Evolutionary conservation across 2,797 vertebrate species (phyloP), one percentile per base, ranked within the genome.

Genomic region (Myotis daubentonii): DNA sequence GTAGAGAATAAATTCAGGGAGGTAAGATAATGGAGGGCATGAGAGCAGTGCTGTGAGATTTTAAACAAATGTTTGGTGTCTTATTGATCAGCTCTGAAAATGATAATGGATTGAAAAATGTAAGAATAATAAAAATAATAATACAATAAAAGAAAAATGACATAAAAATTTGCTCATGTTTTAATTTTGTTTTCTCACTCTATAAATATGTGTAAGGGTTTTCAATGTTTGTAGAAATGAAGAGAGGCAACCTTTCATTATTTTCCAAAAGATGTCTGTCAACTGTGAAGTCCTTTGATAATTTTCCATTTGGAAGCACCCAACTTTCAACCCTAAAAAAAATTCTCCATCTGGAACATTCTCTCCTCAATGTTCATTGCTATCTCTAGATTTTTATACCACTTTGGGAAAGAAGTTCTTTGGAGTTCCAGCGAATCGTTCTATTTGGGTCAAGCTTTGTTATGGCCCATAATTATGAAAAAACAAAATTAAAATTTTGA

Each of bases 401-500:
- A 5, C 23, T 33, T 91, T 84, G n/a, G 65, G 76, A 93, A 75
- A 38, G 4, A 60, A 78, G 22, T 36, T 41, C 38, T n/a, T 84
- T 87, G 25, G 78, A 62, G 71, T 68, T 11, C 25, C 41, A 41
- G 3, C 71, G 25, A 78, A 30, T 72, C 44, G 2, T 82, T 89
- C 3, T 60, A 4, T 81, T 70, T 65, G 11, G 30, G 28, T n/a
- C 33, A 85, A 15, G 47, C 2, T 57, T 91, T 78, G 4, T 55
- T 79, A 51, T 36, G 15, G 4, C 25, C 12, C 12, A 71, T 7
- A 81, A 55, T 60, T 81, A 81, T 2, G 3, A 87, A 17, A 23
- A 71, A 93, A 80, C 66, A 62, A 72, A 49, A 81, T 65, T 12
- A 51, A 87, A 80, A 66, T 75, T 70, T 91, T 89, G 36, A 38